Conservation (phyloP, 2,113 vertebrate genomes). For the Oreochromis spilurus region DNA sequence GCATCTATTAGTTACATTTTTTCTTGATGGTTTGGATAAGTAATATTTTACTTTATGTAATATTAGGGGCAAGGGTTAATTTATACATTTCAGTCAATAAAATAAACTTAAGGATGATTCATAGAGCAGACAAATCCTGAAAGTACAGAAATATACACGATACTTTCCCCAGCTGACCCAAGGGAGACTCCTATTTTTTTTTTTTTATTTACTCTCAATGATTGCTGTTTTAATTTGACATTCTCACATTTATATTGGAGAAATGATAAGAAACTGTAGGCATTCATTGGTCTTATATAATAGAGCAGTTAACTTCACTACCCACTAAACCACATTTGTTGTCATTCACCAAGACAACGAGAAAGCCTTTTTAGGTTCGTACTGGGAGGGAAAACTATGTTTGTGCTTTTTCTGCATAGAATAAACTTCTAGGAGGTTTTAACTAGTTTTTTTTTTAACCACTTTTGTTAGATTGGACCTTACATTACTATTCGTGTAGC, state of each 20-base stretch:
- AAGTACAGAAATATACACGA: not conserved
- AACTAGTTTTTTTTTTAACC: not conserved
- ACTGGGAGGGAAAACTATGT: not conserved
- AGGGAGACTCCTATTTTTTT: not conserved
- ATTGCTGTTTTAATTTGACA: not conserved
- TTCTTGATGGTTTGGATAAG: not conserved
- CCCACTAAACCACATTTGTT: not conserved
- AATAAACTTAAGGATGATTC: not conserved
- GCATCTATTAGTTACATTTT: not conserved
- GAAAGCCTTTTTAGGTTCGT: not conserved
- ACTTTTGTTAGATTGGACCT: not conserved
- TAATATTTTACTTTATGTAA: not conserved
- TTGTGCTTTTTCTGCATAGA: not conserved
- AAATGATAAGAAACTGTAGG: not conserved
- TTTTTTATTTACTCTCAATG: not conserved
- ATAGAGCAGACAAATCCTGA: not conserved
- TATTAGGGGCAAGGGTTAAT: not conserved
- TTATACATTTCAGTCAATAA: not conserved
- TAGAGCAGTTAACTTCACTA: not conserved
- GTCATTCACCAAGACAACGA: not conserved
- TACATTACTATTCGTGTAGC: not conserved
- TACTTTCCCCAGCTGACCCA: not conserved
- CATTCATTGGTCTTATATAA: not conserved
- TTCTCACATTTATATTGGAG: not conserved
- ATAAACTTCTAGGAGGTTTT: not conserved